Evolutionary conservation across 2,888 invertebrate species (phyloP).

Genomic region (Nysson spinosus): DNA sequence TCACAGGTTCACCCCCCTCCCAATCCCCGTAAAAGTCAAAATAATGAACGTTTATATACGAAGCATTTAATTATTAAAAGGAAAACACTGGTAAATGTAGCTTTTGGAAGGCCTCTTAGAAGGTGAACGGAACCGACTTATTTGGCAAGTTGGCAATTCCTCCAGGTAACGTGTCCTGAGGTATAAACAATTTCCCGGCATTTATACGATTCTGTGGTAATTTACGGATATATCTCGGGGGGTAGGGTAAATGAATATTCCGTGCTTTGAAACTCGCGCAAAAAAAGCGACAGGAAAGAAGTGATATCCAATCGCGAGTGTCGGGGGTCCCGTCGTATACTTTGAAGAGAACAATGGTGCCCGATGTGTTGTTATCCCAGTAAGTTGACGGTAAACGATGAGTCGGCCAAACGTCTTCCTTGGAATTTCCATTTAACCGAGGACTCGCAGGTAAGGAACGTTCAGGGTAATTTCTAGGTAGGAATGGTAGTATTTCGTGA

Average conservation of each 20-base stretch:
- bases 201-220: too few relatives aligned
- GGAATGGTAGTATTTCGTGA: neutral
- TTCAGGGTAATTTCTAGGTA: neutral
- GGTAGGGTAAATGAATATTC: neutral
- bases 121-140: too few relatives aligned
- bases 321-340: conserved; percentile 17
- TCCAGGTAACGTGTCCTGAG: too few relatives aligned
- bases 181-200: too few relatives aligned
- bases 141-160: too few relatives aligned
- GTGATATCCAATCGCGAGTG: conserved; percentile 21
- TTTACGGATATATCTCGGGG: too few relatives aligned
- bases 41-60: too few relatives aligned
- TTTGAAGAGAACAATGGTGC: conserved; percentile 37
- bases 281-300: conserved; percentile 10
- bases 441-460: conserved; percentile 23
- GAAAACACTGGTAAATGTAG: too few relatives aligned
- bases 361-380: conserved; percentile 28
- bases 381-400: conserved; percentile 14
- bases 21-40: too few relatives aligned
- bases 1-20: too few relatives aligned
- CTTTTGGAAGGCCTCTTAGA: too few relatives aligned
- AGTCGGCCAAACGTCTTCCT: neutral
- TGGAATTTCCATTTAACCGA: conserved; percentile 1
- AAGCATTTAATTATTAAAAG: too few relatives aligned
- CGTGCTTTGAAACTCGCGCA: conserved; percentile 39